These are phyloP conservation scores for Leuciscus idus DNA, from an alignment of 2,113 vertebrate species.

Conservation along the genomic window DNA sequence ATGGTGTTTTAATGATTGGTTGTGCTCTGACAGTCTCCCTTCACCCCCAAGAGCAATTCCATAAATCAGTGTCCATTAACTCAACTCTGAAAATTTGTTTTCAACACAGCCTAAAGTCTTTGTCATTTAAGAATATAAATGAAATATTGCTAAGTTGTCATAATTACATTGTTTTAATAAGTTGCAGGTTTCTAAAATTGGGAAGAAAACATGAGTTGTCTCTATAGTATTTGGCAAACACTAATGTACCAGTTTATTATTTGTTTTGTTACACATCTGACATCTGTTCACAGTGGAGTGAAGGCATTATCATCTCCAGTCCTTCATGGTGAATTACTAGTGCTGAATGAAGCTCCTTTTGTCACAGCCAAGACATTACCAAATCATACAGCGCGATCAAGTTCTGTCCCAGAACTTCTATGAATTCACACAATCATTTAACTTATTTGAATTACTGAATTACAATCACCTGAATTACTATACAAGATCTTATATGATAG, in stretches of 20 bases:
- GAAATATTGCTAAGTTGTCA: neutral
- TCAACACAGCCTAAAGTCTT: conserved; percentile 6
- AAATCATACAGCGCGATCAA: neutral
- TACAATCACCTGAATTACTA: neutral
- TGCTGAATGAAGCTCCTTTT: neutral
- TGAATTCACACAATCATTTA: neutral
- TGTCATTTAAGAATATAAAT: neutral
- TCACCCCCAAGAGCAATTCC: neutral
- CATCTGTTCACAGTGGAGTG: conserved; percentile 20
- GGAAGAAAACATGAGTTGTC: neutral
- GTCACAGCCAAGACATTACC: conserved; percentile 18
- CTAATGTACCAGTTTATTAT: neutral
- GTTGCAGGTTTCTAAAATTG: neutral
- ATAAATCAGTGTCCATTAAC: neutral
- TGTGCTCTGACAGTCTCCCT: neutral
- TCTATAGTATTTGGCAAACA: neutral
- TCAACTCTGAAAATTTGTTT: neutral
- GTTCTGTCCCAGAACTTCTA: neutral
- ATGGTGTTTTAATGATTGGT: neutral
- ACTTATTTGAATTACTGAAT: neutral
- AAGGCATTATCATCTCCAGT: conserved; percentile 2
- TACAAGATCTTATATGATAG: neutral
- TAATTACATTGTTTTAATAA: neutral
- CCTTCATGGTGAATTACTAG: conserved; percentile 5
- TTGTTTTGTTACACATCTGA: conserved; percentile 13